Evolutionary conservation across 2,797 vertebrate genomes (phyloP).

Genomic region (Thunnus albacares): DNA sequence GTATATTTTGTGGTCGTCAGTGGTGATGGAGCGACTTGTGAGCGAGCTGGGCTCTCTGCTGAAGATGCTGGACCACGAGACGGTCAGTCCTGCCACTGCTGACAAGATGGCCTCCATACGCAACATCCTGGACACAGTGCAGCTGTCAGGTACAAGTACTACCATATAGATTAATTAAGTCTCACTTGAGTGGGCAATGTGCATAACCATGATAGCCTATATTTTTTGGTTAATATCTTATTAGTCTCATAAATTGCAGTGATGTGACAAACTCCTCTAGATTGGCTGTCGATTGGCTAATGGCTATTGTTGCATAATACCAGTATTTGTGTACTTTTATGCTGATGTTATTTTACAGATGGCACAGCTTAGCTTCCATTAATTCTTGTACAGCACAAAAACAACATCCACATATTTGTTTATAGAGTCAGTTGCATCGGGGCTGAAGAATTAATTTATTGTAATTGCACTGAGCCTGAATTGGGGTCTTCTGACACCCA

Average conservation of each 20-base stretch:
- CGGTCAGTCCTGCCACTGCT: constrained; percentile 91
- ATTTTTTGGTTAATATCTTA: not conserved
- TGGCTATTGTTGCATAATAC: not conserved
- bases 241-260: not conserved
- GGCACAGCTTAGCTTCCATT: not conserved
- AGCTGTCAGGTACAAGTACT: constrained; percentile 85
- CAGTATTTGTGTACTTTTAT: not conserved
- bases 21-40: constrained; percentile 94
- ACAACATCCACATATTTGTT: not conserved
- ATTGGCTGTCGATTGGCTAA: not conserved
- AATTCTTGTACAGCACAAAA: not conserved
- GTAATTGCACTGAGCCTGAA: not conserved
- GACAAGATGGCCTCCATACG: constrained; percentile 94
- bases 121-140: constrained; percentile 92
- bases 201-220: not conserved
- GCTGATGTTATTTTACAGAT: not conserved
- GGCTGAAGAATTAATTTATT: not conserved
- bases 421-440: not conserved
- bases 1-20: constrained; percentile 42
- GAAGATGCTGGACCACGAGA: constrained; percentile 95
- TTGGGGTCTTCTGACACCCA: not conserved
- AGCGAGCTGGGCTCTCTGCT: constrained; percentile 92
- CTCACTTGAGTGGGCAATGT: not conserved
- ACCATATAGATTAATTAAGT: not conserved
- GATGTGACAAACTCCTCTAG: not conserved